Evolutionary conservation across 2,113 vertebrate species (phyloP).

Genomic region (Xenopus borealis): DNA sequence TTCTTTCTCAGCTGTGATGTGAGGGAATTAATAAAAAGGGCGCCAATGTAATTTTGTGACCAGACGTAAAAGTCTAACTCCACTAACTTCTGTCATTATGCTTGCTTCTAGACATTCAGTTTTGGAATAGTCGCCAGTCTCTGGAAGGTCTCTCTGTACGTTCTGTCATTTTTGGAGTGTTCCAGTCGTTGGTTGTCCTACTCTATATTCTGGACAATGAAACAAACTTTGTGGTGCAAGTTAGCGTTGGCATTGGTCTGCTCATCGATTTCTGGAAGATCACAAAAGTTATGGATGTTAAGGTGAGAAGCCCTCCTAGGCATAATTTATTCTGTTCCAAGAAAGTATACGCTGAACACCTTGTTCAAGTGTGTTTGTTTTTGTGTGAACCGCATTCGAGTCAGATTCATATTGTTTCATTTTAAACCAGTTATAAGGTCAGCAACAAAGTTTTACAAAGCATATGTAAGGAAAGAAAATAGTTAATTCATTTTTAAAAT

Average conservation of each 20-base stretch:
- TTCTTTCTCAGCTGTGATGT: too few relatives aligned
- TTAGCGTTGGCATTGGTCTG: conserved; percentile 94
- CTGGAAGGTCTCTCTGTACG: conserved; percentile 91
- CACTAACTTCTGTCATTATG: too few relatives aligned
- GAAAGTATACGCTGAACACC: neutral
- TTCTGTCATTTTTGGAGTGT: conserved; percentile 91
- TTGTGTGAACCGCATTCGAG: too few relatives aligned
- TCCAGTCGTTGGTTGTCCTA: conserved; percentile 90
- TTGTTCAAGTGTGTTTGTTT: neutral
- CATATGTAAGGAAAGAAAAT: too few relatives aligned
- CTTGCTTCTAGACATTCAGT: conserved; percentile 83
- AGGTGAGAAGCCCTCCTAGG: conserved; percentile 62
- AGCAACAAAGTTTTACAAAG: too few relatives aligned
- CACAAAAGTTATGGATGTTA: conserved; percentile 96
- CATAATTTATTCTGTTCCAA: fast-evolving
- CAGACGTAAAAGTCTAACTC: too few relatives aligned
- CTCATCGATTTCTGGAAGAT: conserved; percentile 98
- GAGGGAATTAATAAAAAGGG: too few relatives aligned
- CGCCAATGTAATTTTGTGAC: too few relatives aligned
- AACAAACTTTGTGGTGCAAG: conserved; percentile 95
- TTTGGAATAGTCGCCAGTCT: conserved; percentile 97
- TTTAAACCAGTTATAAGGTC: too few relatives aligned
- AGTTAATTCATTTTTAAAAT: too few relatives aligned
- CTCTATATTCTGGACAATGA: conserved; percentile 96
- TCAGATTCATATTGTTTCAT: too few relatives aligned